phyloP scores from a whole-genome alignment of 2,797 vertebrate genomes.

The Heteromormyrus szaboi region DNA sequence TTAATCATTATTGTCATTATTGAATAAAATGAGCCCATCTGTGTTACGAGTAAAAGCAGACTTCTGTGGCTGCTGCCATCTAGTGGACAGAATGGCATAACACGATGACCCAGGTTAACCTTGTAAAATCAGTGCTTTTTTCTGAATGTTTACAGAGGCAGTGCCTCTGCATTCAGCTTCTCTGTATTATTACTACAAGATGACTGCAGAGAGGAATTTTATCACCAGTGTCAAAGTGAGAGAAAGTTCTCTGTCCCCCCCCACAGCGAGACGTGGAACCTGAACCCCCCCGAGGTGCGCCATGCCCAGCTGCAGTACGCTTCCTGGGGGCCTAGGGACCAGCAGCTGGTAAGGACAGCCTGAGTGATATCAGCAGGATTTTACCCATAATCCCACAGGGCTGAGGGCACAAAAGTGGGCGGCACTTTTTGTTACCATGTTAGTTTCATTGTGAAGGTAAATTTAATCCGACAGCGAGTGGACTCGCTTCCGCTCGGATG shows the following conservation, averaged over 20 bases:
- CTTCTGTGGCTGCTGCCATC: slow-evolving; percentile 23
- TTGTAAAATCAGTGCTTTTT: not conserved
- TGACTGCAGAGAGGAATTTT: not conserved
- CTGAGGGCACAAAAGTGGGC: not conserved
- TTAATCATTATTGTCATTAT: not conserved
- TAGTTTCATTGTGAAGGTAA: not conserved
- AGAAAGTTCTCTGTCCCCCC: slow-evolving; percentile 2
- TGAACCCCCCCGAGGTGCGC: slow-evolving; percentile 86
- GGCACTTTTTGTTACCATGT: not conserved
- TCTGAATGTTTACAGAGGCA: not conserved
- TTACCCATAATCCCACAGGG: not conserved
- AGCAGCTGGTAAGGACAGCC: slow-evolving; percentile 83
- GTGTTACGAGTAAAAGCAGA: not conserved
- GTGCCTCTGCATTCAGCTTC: not conserved
- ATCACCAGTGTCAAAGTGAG: not conserved
- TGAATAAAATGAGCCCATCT: not conserved
- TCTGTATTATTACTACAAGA: not conserved
- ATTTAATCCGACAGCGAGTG: not conserved
- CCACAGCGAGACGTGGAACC: slow-evolving; percentile 77
- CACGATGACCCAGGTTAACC: not conserved
- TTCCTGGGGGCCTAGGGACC: slow-evolving; percentile 88
- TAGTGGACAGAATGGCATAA: slow-evolving; percentile 19
- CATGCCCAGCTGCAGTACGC: slow-evolving; percentile 85
- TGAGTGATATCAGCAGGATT: not conserved
- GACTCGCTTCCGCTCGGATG: not conserved